phyloP scores from a whole-genome alignment of 1,140 invertebrate species.

The Habropoda laboriosa region DNA sequence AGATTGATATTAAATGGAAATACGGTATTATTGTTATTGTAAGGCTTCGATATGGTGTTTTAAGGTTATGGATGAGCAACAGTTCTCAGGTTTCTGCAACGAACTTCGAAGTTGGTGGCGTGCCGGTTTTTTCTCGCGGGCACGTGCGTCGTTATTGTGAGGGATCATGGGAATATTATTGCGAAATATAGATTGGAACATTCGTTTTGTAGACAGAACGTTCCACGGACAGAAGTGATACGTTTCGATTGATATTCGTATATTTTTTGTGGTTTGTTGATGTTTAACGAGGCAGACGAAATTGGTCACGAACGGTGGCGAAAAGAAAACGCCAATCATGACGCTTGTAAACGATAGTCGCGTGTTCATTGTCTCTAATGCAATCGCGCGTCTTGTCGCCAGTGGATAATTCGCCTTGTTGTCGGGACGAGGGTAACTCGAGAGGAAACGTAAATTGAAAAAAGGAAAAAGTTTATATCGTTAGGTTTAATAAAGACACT shows the following conservation, averaged over 20 bases:
- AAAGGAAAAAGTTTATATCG: background rate
- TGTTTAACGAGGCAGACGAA: too few relatives aligned
- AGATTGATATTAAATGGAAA: too few relatives aligned
- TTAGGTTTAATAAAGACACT: background rate
- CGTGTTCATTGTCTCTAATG: conserved; percentile 45
- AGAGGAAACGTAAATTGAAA: background rate
- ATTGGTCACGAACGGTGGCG: background rate
- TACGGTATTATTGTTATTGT: background rate
- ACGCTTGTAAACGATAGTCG: conserved; percentile 17
- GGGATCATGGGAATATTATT: background rate
- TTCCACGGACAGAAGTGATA: background rate
- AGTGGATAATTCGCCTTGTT: conserved; percentile 36
- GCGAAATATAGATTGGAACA: conserved; percentile 1
- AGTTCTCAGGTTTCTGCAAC: conserved; percentile 18
- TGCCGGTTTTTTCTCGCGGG: background rate
- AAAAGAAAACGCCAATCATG: conserved; percentile 8
- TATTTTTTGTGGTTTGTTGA: background rate
- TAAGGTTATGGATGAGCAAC: background rate
- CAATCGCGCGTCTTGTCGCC: conserved; percentile 48
- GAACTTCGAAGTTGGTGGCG: background rate
- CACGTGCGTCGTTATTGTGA: background rate
- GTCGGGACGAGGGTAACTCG: background rate
- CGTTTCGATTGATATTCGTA: background rate
- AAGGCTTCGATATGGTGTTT: background rate
- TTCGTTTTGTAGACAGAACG: too few relatives aligned